Evolutionary conservation across 2,113 vertebrate genomes (phyloP).

Genomic region (Riparia riparia): DNA sequence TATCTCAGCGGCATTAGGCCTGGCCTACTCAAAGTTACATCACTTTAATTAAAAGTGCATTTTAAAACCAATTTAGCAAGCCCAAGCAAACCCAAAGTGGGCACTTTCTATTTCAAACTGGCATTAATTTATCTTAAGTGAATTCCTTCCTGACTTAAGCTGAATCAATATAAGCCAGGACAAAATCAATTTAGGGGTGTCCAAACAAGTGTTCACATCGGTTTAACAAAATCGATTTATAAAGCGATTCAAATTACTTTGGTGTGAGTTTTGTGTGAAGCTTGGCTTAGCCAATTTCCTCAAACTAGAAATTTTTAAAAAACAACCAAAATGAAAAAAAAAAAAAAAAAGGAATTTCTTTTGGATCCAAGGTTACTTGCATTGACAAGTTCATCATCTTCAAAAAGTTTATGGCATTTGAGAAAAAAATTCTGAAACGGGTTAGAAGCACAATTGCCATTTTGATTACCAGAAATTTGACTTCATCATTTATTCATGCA

Average conservation of each 20-base stretch:
- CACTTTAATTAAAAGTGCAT: slow-evolving; percentile 43
- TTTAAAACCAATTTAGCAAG: slow-evolving; percentile 46
- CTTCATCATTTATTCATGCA: background rate
- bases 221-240: slow-evolving; percentile 68
- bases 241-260: slow-evolving; percentile 58
- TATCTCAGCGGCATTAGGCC: background rate
- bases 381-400: background rate
- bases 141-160: slow-evolving; percentile 70
- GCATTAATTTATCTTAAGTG: slow-evolving; percentile 70
- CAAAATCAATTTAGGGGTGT: slow-evolving; percentile 70
- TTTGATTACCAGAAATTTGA: background rate
- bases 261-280: slow-evolving; percentile 16
- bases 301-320: background rate
- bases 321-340: background rate
- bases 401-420: background rate
- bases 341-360: background rate
- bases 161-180: slow-evolving; percentile 64
- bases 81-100: slow-evolving; percentile 36
- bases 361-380: background rate
- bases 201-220: slow-evolving; percentile 62
- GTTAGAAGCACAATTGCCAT: background rate
- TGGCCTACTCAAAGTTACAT: background rate
- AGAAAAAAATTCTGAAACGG: background rate
- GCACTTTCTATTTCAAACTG: slow-evolving; percentile 54
- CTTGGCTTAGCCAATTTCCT: slow-evolving; percentile 36